Evolutionary conservation across 2,888 invertebrate species (phyloP), one percentile per base, ranked within the genome.

Genomic region (Melanophora roralis): DNA sequence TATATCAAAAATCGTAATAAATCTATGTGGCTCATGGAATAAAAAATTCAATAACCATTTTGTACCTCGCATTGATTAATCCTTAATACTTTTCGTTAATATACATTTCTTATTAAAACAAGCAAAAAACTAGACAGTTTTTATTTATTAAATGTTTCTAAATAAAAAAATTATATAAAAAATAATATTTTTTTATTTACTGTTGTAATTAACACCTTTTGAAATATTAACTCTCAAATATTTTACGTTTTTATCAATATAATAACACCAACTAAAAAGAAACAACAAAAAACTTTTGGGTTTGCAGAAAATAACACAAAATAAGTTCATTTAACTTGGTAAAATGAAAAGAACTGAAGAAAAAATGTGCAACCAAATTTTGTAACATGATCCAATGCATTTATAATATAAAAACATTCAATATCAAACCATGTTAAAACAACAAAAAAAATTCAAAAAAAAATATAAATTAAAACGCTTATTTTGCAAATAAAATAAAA

Each of bases 171-270:
- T 1, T 3, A 34, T 12, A n/a, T n/a, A n/a, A n/a, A n/a, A 43
- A 27, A n/a, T 38, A 9, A 11, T 1, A 27, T 16, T 38, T 53
- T 45, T 47, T 14, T 59, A 62, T 73, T 45, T n/a, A 43, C 64
- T 76, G 64, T 64, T 76, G 64, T 64, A 76, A 76, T 57, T 64
- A 49, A 69, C 53, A 55, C 53, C 53, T 59, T 55, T 49, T 65
- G 75, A 75, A 75, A 75, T 53, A 40, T 40, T 45, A 75, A 53
- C 79, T 79, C 79, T 79, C 65, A 67, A 75, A 75, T 78, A 81
- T 74, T 81, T 78, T 81, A 74, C 69, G 40, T 55, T 60, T 81
- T 51, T 34, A 36, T 40, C 36, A 57, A 60, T 55, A 67, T 27
- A 65, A 55, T 27, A 64, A 49, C 43, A 49, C 43, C 49, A 73